Percentiles rank a stretch among this genome's conserved stretches.
Evolutionary conservation across 2,113 vertebrate species (phyloP).

Genomic region (Sprattus sprattus): DNA sequence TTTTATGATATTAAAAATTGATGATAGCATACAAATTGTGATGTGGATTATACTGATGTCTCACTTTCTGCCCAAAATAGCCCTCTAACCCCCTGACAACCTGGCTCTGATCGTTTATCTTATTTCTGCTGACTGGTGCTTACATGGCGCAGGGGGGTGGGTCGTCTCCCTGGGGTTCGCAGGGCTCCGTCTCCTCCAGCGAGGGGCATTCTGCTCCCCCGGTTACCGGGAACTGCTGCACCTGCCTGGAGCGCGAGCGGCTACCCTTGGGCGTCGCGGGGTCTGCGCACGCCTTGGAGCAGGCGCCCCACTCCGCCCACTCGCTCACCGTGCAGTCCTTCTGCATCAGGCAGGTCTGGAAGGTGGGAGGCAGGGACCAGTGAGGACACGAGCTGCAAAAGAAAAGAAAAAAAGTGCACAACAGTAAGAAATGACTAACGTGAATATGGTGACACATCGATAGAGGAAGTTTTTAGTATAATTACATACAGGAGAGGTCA

Average conservation of each 20-base stretch:
- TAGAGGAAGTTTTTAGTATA: neutral
- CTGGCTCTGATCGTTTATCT: neutral
- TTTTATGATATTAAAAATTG: neutral
- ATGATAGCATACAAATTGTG: neutral
- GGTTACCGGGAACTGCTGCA: slow-evolving; percentile 81
- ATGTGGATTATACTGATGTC: neutral
- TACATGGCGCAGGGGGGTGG: slow-evolving; percentile 83
- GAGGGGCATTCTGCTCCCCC: slow-evolving; percentile 76
- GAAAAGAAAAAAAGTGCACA: slow-evolving; percentile 1
- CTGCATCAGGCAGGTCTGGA: slow-evolving; percentile 89
- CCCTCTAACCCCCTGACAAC: neutral
- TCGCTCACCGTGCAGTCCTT: slow-evolving; percentile 87
- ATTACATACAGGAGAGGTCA: neutral
- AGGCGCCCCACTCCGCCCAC: slow-evolving; percentile 85
- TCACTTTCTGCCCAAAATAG: neutral
- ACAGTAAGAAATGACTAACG: neutral
- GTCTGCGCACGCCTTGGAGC: slow-evolving; percentile 83
- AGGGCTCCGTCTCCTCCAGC: slow-evolving; percentile 80
- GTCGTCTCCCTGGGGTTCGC: slow-evolving; percentile 74
- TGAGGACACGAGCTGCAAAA: slow-evolving; percentile 81
- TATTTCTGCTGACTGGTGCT: slow-evolving; percentile 38
- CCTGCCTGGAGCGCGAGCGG: slow-evolving; percentile 74
- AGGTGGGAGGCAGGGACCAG: slow-evolving; percentile 82
- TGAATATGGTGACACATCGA: neutral
- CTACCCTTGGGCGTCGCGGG: slow-evolving; percentile 70